Evolutionary conservation across 2,113 vertebrate genomes (phyloP).

Genomic region (Brachyistius frenatus): DNA sequence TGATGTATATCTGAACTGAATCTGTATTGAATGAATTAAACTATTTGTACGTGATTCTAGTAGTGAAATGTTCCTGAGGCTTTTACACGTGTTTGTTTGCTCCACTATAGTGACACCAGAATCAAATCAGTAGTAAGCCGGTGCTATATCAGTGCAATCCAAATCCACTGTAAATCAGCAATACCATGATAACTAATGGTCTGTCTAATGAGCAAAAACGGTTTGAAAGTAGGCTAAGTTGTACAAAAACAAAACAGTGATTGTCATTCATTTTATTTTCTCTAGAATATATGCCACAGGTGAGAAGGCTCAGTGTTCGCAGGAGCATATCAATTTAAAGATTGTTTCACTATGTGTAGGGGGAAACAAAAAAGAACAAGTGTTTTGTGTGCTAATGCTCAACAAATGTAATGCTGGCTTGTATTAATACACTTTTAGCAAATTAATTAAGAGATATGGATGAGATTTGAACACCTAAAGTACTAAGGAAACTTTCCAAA

Average conservation of each 20-base stretch:
- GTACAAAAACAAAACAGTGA: too few relatives aligned
- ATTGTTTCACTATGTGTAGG: not conserved
- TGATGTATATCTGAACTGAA: not conserved
- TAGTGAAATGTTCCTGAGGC: not conserved
- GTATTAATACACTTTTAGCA: not conserved
- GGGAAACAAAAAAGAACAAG: not conserved
- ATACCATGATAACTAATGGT: too few relatives aligned
- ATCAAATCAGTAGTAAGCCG: not conserved
- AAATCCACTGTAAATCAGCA: conserved; percentile 11
- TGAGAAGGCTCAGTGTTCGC: not conserved
- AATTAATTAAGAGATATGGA: not conserved
- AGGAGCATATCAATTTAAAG: too few relatives aligned
- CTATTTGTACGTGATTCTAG: not conserved
- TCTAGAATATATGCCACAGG: not conserved
- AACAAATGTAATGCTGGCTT: not conserved
- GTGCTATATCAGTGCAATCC: conserved; percentile 9
- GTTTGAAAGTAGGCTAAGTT: too few relatives aligned
- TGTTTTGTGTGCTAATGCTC: not conserved
- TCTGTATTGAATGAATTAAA: not conserved
- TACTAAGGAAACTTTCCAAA: not conserved
- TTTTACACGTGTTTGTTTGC: not conserved
- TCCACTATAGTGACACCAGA: not conserved
- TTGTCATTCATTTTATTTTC: not conserved
- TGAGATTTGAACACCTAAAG: not conserved
- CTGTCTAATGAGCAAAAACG: too few relatives aligned